Evolutionary conservation across 2,888 invertebrate species (phyloP).

Genomic region (Argyresthia albistria): DNA sequence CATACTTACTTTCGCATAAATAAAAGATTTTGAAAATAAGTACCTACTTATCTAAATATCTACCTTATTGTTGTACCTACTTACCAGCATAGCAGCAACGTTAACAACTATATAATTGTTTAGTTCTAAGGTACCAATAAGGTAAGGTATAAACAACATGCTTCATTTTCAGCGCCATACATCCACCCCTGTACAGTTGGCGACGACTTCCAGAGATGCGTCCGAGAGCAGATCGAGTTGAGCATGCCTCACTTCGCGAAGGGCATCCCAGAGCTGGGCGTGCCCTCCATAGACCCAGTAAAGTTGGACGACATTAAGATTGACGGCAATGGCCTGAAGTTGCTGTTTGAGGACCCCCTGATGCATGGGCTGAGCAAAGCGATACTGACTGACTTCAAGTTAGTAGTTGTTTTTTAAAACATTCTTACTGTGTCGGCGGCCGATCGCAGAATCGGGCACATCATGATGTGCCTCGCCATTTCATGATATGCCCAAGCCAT

Average conservation of each 20-base stretch:
- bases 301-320: constrained; percentile 43
- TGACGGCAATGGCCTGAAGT: constrained; percentile 43
- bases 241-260: constrained; percentile 41
- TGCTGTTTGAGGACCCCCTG: constrained; percentile 35
- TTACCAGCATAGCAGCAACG: no score
- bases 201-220: constrained; percentile 30
- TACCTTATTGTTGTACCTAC: no score
- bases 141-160: no score
- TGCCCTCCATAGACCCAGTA: constrained; percentile 50
- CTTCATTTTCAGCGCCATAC: constrained; percentile 44
- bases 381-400: constrained; percentile 39
- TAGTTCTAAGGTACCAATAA: no score
- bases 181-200: constrained; percentile 38
- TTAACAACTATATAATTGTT: no score
- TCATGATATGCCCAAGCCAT: no score
- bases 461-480: no score
- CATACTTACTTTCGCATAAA: no score
- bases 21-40: no score
- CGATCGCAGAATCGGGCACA: no score
- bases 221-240: constrained; percentile 36
- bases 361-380: constrained; percentile 43
- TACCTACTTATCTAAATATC: no score
- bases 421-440: no score
- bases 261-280: constrained; percentile 45
- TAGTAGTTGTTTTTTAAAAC: constrained; percentile 17